Conservation (phyloP, 2,797 vertebrate species). For the Malacoctenus gilli region DNA sequence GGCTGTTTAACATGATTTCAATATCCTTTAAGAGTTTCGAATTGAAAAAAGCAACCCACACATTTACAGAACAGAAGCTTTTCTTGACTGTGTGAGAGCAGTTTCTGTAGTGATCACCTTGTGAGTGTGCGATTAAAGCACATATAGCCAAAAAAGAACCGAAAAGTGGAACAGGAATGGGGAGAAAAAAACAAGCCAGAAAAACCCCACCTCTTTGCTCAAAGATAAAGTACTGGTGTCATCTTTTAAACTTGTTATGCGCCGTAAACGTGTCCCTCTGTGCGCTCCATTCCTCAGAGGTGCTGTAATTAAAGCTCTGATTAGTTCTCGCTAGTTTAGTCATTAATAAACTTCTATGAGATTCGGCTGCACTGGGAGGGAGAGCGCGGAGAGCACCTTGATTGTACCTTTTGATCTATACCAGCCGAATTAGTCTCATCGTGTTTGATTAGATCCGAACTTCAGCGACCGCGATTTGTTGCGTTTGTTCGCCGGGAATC, state of each 20-base stretch:
- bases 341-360: constrained; percentile 15
- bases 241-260: constrained; percentile 8
- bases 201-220: neutral
- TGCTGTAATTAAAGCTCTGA: neutral
- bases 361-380: neutral
- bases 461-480: constrained; percentile 1
- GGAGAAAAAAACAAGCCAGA: too few relatives aligned
- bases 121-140: neutral
- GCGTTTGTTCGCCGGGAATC: constrained; percentile 16
- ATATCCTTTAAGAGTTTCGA: too few relatives aligned
- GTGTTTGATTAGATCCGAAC: neutral
- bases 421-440: neutral
- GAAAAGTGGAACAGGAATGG: neutral
- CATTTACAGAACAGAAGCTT: too few relatives aligned
- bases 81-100: too few relatives aligned
- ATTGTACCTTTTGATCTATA: constrained; percentile 5
- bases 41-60: too few relatives aligned
- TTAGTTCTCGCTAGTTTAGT: constrained; percentile 11
- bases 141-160: neutral
- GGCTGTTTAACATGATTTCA: too few relatives aligned
- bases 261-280: neutral
- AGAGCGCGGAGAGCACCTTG: neutral
- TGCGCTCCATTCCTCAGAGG: neutral
- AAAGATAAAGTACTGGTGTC: neutral
- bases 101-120: too few relatives aligned